phyloP scores from a whole-genome alignment of 2,797 vertebrate species.

The Hydrophis major region DNA sequence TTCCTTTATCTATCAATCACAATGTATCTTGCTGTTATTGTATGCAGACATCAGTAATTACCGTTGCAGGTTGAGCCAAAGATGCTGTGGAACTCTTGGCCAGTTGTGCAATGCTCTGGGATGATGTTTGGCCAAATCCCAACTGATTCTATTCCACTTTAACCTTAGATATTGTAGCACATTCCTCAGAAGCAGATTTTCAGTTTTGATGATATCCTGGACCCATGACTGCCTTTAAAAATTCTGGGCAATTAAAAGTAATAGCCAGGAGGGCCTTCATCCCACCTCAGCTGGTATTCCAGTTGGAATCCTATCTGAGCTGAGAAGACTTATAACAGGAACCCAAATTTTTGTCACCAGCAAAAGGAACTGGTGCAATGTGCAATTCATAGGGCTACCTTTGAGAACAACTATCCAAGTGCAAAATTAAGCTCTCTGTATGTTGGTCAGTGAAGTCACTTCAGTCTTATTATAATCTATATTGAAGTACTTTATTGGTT shows the following conservation, averaged over 20 bases:
- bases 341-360: not conserved
- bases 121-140: not conserved
- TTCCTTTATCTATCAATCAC: not conserved
- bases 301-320: not conserved
- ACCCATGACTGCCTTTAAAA: not conserved
- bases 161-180: not conserved
- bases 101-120: not conserved
- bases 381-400: not conserved
- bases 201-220: not conserved
- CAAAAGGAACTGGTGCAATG: not conserved
- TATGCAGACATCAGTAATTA: not conserved
- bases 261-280: not conserved
- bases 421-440: not conserved
- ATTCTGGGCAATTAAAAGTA: not conserved
- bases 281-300: not conserved
- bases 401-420: not conserved
- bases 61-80: not conserved
- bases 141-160: not conserved
- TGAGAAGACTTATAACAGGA: not conserved
- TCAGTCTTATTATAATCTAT: not conserved
- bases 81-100: not conserved
- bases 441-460: not conserved
- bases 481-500: not conserved
- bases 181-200: not conserved
- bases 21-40: not conserved